These are phyloP conservation scores for Trimorus sp. DNA, from an alignment of 2,888 invertebrate genomes.

Conservation along the genomic window DNA sequence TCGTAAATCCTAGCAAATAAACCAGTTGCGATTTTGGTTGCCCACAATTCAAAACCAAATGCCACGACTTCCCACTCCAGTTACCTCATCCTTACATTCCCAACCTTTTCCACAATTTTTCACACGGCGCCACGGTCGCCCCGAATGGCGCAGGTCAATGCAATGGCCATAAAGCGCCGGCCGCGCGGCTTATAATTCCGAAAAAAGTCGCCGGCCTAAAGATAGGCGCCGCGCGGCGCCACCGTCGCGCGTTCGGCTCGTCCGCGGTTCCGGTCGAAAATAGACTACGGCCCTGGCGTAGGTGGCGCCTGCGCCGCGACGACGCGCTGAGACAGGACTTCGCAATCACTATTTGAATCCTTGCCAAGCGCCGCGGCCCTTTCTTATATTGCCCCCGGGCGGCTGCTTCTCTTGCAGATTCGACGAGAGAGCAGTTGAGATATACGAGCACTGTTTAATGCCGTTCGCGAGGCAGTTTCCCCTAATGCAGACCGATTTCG, in stretches of 20 bases:
- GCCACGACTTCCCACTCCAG: too few relatives aligned
- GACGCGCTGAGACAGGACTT: conserved; percentile 77
- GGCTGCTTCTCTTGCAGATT: conserved; percentile 60
- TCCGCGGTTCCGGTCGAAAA: conserved; percentile 35
- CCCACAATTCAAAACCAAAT: too few relatives aligned
- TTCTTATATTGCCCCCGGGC: conserved; percentile 51
- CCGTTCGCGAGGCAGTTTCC: conserved; percentile 69
- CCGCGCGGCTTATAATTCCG: too few relatives aligned
- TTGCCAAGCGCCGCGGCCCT: conserved; percentile 74
- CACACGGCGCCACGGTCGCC: too few relatives aligned
- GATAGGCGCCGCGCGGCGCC: conserved; percentile 25
- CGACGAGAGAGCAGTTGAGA: conserved; percentile 51
- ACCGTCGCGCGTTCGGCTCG: conserved; percentile 28
- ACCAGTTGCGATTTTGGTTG: too few relatives aligned
- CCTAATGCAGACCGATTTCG: conserved; percentile 73
- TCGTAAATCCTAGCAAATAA: too few relatives aligned
- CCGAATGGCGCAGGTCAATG: too few relatives aligned
- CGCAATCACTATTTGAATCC: conserved; percentile 80
- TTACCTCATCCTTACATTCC: too few relatives aligned
- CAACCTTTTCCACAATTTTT: too few relatives aligned
- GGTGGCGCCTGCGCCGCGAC: conserved; percentile 42
- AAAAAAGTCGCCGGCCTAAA: conserved; percentile 21
- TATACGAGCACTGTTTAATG: conserved; percentile 61
- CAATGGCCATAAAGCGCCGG: too few relatives aligned
- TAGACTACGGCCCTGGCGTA: conserved; percentile 50